These are phyloP conservation scores for Sturmia bella DNA, from an alignment of 2,888 invertebrate species.

Conservation along the genomic window DNA sequence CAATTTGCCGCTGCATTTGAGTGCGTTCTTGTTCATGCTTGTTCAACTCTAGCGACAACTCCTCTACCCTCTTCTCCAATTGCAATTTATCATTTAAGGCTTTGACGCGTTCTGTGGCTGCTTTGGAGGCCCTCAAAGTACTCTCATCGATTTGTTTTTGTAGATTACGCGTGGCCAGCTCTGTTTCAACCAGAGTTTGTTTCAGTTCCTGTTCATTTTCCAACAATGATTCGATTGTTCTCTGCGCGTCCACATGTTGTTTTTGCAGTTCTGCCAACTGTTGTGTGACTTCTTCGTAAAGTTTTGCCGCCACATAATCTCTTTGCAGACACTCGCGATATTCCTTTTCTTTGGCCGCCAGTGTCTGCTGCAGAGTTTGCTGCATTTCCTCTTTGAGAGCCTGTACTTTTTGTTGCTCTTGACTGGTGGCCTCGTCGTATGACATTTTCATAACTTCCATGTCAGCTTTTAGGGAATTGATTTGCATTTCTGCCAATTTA, in stretches of 20 bases:
- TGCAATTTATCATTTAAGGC: conserved; percentile 87
- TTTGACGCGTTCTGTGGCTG: conserved; percentile 88
- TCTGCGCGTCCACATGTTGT: conserved; percentile 82
- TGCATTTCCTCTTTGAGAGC: conserved; percentile 73
- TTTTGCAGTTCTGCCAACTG: conserved; percentile 82
- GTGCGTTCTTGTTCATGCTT: conserved; percentile 77
- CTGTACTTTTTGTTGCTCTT: conserved; percentile 74
- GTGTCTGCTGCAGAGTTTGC: conserved; percentile 71
- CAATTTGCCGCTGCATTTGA: conserved; percentile 71
- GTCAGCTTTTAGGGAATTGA: conserved; percentile 75
- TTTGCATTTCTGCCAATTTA: conserved; percentile 76
- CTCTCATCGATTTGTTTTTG: conserved; percentile 87
- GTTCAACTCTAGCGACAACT: conserved; percentile 73
- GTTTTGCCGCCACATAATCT: conserved; percentile 84
- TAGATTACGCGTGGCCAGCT: conserved; percentile 84
- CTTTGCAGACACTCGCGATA: conserved; percentile 83
- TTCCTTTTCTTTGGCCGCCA: conserved; percentile 74
- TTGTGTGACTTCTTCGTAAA: conserved; percentile 83
- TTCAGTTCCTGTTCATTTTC: conserved; percentile 82
- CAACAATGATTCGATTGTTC: conserved; percentile 78
- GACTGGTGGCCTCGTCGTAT: conserved; percentile 74
- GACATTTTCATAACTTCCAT: conserved; percentile 77
- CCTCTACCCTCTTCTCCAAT: conserved; percentile 83
- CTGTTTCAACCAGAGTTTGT: conserved; percentile 78
- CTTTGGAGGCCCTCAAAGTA: conserved; percentile 88